Conservation (phyloP, 2,113 vertebrate species). For the Rissa tridactyla region DNA sequence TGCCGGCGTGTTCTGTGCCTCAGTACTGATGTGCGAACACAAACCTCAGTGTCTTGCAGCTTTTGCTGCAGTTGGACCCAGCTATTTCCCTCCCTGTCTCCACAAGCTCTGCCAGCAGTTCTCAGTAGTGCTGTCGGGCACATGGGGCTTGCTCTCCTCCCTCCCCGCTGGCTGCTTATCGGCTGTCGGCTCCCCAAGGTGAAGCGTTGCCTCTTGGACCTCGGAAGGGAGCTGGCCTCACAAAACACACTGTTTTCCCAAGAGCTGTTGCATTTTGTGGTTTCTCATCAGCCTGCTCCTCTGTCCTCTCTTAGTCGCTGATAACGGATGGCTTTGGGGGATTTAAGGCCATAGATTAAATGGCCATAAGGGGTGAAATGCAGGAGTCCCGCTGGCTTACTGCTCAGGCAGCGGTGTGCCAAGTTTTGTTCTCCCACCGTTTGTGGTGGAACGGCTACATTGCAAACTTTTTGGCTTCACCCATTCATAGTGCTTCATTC, state of each 20-base stretch:
- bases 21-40: accelerated
- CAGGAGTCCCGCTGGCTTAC: background rate
- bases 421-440: background rate
- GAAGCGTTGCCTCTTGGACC: background rate
- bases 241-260: background rate
- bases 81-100: background rate
- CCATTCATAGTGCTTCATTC: background rate
- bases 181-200: background rate
- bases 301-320: background rate
- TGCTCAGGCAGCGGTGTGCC: background rate
- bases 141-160: background rate
- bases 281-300: background rate
- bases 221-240: background rate
- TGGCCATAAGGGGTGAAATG: background rate
- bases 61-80: background rate
- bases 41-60: background rate
- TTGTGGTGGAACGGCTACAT: background rate
- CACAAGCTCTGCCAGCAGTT: background rate
- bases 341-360: conserved; percentile 11
- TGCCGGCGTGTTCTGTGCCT: background rate
- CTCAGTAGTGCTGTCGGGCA: background rate
- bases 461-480: background rate
- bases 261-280: background rate
- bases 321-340: background rate
- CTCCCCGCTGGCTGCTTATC: background rate